Percentiles rank a stretch among this genome's conserved stretches.
Evolutionary conservation across 2,113 vertebrate genomes (phyloP).

Genomic region (Cavia aperea): DNA sequence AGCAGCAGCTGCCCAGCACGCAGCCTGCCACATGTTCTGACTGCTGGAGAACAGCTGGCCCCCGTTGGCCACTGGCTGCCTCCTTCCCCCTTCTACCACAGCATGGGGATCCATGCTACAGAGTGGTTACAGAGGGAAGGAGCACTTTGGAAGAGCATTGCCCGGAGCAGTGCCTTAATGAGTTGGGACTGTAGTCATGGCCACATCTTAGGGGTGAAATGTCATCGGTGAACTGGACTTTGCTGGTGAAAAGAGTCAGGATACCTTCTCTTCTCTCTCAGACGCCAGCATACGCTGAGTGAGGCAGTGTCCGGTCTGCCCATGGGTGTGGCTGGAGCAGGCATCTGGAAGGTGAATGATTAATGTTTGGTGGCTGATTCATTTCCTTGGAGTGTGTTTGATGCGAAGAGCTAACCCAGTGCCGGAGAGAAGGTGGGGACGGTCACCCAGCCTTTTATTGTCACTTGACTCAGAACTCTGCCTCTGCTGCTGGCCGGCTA

Average conservation of each 20-base stretch:
- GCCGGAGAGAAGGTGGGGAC: background rate
- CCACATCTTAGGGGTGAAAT: background rate
- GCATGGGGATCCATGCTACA: background rate
- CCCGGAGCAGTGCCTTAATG: background rate
- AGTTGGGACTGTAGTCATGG: background rate
- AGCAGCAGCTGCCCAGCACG: background rate
- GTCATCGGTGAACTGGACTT: background rate
- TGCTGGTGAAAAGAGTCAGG: background rate
- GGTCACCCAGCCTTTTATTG: background rate
- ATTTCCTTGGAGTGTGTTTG: background rate
- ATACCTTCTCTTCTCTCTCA: background rate
- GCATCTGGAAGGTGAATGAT: background rate
- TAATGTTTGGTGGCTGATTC: background rate
- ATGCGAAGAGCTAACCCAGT: background rate
- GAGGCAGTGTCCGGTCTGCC: background rate
- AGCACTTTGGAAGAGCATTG: background rate
- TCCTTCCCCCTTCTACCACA: background rate
- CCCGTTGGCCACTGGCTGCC: background rate
- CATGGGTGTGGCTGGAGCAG: background rate
- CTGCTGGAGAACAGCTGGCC: background rate
- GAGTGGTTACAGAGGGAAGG: background rate
- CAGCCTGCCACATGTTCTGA: accelerated
- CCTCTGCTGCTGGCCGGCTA: background rate
- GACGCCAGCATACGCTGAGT: background rate
- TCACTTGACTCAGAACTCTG: background rate